Conservation (phyloP, 1,140 invertebrate genomes). For the Myzus persicae region DNA sequence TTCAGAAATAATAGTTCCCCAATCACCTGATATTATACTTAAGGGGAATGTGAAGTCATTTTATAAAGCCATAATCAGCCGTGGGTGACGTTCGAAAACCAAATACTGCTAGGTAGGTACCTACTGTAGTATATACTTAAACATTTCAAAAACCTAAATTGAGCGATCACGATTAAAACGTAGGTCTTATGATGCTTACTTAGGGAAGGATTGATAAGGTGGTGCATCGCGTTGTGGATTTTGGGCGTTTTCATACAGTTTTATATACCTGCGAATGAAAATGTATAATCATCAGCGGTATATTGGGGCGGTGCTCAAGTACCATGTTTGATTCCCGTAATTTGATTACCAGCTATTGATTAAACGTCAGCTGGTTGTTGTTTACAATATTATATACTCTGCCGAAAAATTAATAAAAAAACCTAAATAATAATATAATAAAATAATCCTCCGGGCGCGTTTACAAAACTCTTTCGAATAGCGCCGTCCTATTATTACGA, state of each 20-base stretch:
- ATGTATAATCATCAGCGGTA: background rate
- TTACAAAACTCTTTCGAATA: background rate
- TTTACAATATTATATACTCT: background rate
- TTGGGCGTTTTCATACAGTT: background rate
- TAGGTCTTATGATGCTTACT: background rate
- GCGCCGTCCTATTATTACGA: background rate
- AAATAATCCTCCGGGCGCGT: background rate
- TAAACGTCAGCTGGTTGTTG: slow-evolving; percentile 20
- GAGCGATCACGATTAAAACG: background rate
- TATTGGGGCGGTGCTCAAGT: background rate
- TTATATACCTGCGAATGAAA: background rate
- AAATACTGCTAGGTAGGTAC: background rate
- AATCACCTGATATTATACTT: no score
- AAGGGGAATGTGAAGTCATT: no score
- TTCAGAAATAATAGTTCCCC: no score
- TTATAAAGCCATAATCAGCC: no score
- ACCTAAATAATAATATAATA: background rate
- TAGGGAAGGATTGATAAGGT: background rate
- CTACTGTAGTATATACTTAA: background rate
- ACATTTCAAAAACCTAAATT: background rate
- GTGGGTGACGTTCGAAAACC: background rate
- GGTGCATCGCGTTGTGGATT: background rate
- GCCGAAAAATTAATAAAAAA: slow-evolving; percentile 9
- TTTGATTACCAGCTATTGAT: slow-evolving; percentile 37
- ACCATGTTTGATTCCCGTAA: slow-evolving; percentile 16